A percentile compares a stretch with the other conserved stretches of the same genome.
Conservation (phyloP, 2,888 invertebrate species). For the Amiota minor region DNA sequence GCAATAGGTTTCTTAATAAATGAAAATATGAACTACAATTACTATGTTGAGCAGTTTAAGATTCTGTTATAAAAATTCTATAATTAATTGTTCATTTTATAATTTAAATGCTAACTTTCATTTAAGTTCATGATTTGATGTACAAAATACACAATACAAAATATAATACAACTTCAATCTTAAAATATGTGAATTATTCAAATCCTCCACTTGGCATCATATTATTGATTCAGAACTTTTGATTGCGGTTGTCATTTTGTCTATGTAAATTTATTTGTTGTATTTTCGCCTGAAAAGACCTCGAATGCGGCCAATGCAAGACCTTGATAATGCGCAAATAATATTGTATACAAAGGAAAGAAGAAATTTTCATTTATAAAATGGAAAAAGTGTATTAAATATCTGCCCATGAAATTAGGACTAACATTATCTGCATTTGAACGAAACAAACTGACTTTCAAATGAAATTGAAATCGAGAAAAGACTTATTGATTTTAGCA, state of each 20-base stretch:
- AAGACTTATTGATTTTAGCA: no score
- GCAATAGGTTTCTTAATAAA: no score
- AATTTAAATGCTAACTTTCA: no score
- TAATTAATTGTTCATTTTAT: no score
- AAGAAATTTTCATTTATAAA: constrained; percentile 35
- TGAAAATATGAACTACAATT: no score
- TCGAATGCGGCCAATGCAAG: constrained; percentile 55
- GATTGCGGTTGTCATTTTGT: constrained; percentile 3
- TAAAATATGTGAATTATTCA: constrained; percentile 31
- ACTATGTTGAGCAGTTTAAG: no score
- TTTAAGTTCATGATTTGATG: background rate
- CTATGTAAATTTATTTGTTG: no score
- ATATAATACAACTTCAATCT: background rate
- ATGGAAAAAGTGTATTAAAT: constrained; percentile 2
- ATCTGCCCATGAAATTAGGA: background rate
- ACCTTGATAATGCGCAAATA: constrained; percentile 38
- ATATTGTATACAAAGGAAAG: constrained; percentile 27
- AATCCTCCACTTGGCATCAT: constrained; percentile 27
- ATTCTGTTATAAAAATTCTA: no score
- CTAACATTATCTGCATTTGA: no score
- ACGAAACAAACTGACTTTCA: no score
- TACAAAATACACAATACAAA: background rate
- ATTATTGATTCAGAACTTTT: constrained; percentile 28
- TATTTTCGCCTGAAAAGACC: constrained; percentile 40
- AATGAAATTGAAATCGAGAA: no score